These are phyloP conservation scores for Epistrophella euchroma DNA, from an alignment of 2,888 invertebrate genomes.

Conservation along the genomic window DNA sequence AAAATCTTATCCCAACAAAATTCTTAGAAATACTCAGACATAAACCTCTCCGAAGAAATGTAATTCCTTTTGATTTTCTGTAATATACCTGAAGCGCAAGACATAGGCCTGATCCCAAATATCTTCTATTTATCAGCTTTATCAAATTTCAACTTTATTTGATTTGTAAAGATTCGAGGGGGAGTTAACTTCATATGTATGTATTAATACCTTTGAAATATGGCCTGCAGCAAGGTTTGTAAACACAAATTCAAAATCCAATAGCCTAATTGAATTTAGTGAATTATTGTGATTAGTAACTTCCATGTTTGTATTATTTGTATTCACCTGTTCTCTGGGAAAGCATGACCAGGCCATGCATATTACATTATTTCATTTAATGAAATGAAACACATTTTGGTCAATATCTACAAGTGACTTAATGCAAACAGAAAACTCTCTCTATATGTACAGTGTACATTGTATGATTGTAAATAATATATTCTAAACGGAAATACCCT, in stretches of 20 bases:
- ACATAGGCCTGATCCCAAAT: not conserved
- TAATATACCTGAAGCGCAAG: not conserved
- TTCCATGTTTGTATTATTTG: not conserved
- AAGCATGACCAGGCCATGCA: not conserved
- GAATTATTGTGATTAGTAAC: conserved; percentile 20
- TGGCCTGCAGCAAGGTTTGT: not conserved
- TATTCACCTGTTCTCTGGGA: conserved; percentile 2
- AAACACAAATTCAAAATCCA: conserved; percentile 18
- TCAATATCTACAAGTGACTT: not conserved
- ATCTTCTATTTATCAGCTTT: not conserved
- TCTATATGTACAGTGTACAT: not conserved
- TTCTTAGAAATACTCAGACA: not conserved
- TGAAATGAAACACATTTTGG: conserved; percentile 23
- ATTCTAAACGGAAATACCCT: not conserved
- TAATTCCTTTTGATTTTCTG: not conserved
- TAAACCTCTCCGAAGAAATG: not conserved
- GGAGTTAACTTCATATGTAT: not conserved
- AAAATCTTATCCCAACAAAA: not conserved
- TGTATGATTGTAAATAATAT: not conserved
- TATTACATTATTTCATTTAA: conserved; percentile 26
- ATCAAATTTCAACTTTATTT: conserved; percentile 19
- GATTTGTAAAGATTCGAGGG: not conserved
- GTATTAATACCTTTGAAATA: not conserved
- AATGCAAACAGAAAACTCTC: not conserved
- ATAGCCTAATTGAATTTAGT: conserved; percentile 43